phyloP scores from a whole-genome alignment of 2,113 vertebrate genomes.

The Thymallus thymallus region DNA sequence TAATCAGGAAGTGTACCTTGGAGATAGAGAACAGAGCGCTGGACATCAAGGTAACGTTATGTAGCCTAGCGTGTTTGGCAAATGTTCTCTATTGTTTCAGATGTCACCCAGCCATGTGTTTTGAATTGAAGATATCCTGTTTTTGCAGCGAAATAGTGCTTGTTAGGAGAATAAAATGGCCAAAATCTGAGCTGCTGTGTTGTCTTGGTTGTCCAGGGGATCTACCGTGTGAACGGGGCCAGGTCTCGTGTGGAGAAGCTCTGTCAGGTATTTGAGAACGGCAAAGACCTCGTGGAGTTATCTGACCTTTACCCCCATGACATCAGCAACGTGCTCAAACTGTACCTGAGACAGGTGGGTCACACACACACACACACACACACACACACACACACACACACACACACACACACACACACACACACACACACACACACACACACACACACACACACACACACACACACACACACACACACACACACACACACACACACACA shows the following conservation, averaged over 20 bases:
- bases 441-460: no score
- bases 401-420: no score
- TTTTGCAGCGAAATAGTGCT: no score
- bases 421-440: no score
- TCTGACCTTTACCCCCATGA: constrained; percentile 94
- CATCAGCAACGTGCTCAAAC: constrained; percentile 96
- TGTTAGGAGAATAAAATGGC: no score
- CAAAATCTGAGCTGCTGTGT: no score
- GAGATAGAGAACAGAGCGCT: constrained; percentile 95
- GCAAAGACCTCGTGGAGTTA: constrained; percentile 93
- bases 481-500: no score
- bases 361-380: no score
- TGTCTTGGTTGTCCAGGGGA: constrained; percentile 77
- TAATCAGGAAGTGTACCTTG: constrained; percentile 92
- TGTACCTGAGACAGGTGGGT: constrained; percentile 94
- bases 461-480: no score
- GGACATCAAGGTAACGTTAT: constrained; percentile 79
- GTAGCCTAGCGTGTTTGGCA: background rate
- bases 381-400: no score
- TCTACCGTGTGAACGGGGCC: constrained; percentile 95
- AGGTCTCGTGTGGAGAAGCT: constrained; percentile 96
- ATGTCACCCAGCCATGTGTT: background rate
- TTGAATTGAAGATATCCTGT: no score
- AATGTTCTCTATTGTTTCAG: background rate
- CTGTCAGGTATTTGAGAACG: constrained; percentile 97